phyloP scores from a whole-genome alignment of 2,888 invertebrate genomes.

The Sarcophaga variegata region DNA sequence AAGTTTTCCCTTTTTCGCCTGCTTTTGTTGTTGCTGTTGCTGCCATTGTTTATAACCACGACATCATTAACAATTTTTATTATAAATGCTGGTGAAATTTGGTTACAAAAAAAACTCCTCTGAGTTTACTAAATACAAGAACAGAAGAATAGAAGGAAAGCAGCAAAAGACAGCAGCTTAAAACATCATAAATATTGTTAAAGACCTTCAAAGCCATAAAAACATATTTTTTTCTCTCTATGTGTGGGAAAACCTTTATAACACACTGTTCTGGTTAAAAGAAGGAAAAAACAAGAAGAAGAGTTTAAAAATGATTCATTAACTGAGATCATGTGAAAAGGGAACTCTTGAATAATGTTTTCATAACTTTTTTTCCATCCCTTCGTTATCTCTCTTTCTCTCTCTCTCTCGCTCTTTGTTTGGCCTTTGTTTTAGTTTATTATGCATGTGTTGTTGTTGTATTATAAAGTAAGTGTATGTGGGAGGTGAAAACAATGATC shows the following conservation, averaged over 20 bases:
- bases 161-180: too few relatives aligned
- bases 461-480: not conserved
- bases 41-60: not conserved
- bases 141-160: too few relatives aligned
- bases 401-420: not conserved
- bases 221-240: not conserved
- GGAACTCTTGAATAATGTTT: too few relatives aligned
- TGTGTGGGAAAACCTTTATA: not conserved
- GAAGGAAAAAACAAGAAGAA: not conserved
- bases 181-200: too few relatives aligned
- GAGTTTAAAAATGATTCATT: not conserved
- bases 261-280: not conserved
- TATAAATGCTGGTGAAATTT: slow-evolving; percentile 22
- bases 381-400: too few relatives aligned
- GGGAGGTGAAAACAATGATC: not conserved
- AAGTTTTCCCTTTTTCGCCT: too few relatives aligned
- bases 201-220: too few relatives aligned
- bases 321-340: too few relatives aligned
- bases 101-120: slow-evolving; percentile 23
- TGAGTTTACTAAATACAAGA: too few relatives aligned
- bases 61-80: slow-evolving; percentile 24
- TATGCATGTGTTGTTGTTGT: not conserved
- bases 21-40: too few relatives aligned
- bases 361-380: too few relatives aligned
- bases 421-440: not conserved